Conservation (phyloP, 2,888 invertebrate species). For the Alcis repandata region DNA sequence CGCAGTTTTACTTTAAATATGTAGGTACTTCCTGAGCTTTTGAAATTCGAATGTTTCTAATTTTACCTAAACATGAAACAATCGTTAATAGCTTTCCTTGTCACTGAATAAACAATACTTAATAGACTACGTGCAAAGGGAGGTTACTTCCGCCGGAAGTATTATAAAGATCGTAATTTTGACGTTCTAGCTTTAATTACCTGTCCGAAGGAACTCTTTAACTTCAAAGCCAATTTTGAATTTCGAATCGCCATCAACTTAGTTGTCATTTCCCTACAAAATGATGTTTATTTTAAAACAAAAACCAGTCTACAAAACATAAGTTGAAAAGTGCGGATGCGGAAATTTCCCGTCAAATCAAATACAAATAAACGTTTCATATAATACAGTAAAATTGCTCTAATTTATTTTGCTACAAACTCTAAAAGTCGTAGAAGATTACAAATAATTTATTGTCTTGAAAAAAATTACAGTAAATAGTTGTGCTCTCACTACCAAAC, state of each 20-base stretch:
- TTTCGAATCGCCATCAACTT: slow-evolving; percentile 25
- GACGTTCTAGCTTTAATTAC: slow-evolving; percentile 48
- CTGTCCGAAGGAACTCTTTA: slow-evolving; percentile 43
- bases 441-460: no score
- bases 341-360: no score
- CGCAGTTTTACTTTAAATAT: no score
- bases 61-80: not conserved
- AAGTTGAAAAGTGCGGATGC: no score
- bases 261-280: not conserved
- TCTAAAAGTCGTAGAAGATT: no score
- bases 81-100: not conserved
- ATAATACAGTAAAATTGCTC: no score
- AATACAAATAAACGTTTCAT: no score
- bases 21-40: no score
- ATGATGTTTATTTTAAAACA: not conserved
- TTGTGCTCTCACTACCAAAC: no score
- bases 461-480: no score
- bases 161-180: slow-evolving; percentile 35
- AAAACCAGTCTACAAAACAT: no score
- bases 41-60: not conserved
- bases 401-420: no score
- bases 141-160: slow-evolving; percentile 29
- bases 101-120: slow-evolving; percentile 11
- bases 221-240: slow-evolving; percentile 49
- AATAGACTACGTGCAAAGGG: not conserved